These are phyloP conservation scores for Odontamblyopus rebecca DNA, from an alignment of 2,797 vertebrate species.

Conservation along the genomic window DNA sequence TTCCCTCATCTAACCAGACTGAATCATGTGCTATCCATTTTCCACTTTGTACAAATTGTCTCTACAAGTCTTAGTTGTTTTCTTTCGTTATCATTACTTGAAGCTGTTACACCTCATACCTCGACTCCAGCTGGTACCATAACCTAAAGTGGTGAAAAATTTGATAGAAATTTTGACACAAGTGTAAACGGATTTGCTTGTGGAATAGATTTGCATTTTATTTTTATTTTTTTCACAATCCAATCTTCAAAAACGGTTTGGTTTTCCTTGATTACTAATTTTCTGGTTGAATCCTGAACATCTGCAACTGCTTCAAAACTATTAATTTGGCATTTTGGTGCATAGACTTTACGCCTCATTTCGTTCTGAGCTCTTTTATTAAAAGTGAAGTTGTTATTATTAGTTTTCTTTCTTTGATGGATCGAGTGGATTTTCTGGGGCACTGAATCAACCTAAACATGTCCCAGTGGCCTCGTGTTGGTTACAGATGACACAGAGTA, in stretches of 20 bases:
- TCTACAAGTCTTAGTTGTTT: not conserved
- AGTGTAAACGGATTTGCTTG: too few species aligned
- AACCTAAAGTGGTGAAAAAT: too few species aligned
- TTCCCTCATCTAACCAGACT: not conserved
- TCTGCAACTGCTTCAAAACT: constrained; percentile 16
- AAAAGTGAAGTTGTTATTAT: constrained; percentile 13
- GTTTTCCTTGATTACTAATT: constrained; percentile 8
- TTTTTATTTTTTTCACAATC: not conserved
- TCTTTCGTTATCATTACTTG: not conserved
- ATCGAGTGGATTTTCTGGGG: not conserved
- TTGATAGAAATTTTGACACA: too few species aligned
- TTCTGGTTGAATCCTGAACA: constrained; percentile 17
- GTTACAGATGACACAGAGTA: constrained; percentile 16
- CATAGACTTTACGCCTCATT: constrained; percentile 11
- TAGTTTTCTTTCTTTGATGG: constrained; percentile 18
- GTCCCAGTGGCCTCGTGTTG: constrained; percentile 21
- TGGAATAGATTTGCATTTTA: too few species aligned
- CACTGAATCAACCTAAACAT: constrained; percentile 23
- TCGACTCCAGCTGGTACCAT: too few species aligned
- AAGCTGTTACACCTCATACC: not conserved
- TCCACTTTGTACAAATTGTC: not conserved
- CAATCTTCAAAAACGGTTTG: not conserved
- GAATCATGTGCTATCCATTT: not conserved
- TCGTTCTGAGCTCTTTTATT: constrained; percentile 21
- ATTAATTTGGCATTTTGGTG: constrained; percentile 15